phyloP scores from a whole-genome alignment of 2,113 vertebrate species.

The Felis chaus region DNA sequence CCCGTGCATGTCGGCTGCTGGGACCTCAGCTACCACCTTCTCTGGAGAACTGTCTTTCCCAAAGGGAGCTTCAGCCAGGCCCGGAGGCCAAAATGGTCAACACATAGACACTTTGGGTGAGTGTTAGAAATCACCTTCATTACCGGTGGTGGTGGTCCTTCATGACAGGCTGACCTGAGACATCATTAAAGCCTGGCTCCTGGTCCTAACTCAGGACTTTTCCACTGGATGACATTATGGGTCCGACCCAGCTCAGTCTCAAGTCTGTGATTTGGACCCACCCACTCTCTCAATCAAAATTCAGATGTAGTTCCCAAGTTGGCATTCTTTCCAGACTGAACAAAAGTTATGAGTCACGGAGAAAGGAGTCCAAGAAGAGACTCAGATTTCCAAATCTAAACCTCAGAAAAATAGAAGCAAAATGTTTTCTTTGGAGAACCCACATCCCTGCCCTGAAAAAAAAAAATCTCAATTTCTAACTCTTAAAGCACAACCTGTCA shows the following conservation, averaged over 20 bases:
- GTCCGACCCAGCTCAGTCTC: neutral
- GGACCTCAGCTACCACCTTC: neutral
- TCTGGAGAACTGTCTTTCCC: neutral
- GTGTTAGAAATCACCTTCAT: neutral
- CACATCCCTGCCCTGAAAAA: neutral
- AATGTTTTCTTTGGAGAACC: neutral
- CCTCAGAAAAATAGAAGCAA: slow-evolving; percentile 49
- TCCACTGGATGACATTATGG: neutral
- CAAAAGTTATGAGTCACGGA: slow-evolving; percentile 32
- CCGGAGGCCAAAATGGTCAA: neutral
- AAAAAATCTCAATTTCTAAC: neutral
- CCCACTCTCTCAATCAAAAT: neutral
- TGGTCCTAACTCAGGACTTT: neutral
- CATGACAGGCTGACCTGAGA: neutral
- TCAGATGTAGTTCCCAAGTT: neutral
- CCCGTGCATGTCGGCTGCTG: neutral
- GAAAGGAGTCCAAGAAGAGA: neutral
- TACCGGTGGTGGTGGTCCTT: neutral
- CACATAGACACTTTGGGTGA: neutral
- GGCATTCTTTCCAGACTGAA: slow-evolving; percentile 1
- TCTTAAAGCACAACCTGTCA: neutral
- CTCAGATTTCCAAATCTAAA: neutral
- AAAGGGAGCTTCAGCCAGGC: neutral
- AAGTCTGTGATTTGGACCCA: neutral
- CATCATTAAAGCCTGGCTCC: no score